These are phyloP conservation scores for Patiria miniata DNA, from an alignment of 35 echinoderm and acorn worm genomes.

Conservation along the genomic window DNA sequence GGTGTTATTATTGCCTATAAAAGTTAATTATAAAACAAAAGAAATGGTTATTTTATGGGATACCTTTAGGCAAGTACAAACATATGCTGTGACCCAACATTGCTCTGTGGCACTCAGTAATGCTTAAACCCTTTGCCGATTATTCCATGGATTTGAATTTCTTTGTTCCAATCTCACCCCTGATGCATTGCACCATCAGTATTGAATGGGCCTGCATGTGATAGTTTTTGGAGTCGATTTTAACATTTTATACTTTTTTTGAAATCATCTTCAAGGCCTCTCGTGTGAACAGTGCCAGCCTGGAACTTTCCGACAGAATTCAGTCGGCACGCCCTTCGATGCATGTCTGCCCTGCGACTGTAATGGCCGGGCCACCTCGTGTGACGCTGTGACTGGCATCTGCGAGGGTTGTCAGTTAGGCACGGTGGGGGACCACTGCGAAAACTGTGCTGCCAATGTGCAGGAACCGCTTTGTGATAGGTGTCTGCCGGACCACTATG, in stretches of 20 bases:
- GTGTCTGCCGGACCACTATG: slow-evolving; percentile 85
- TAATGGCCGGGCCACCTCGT: slow-evolving; percentile 58
- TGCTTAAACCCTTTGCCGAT: too few species aligned
- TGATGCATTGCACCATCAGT: too few species aligned
- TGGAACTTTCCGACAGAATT: slow-evolving; percentile 54
- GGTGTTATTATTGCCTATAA: too few species aligned
- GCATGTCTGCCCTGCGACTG: slow-evolving; percentile 73
- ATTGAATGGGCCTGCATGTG: too few species aligned
- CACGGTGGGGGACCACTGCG: slow-evolving; percentile 72
- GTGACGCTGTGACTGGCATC: slow-evolving; percentile 77
- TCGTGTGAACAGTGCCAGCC: slow-evolving; percentile 68
- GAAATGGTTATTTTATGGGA: too few species aligned
- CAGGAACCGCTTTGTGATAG: slow-evolving; percentile 59
- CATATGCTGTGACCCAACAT: too few species aligned
- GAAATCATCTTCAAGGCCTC: slow-evolving; percentile 43
- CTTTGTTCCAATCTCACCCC: too few species aligned
- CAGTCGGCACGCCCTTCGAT: slow-evolving; percentile 41
- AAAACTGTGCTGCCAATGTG: slow-evolving; percentile 73
- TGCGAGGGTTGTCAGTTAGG: slow-evolving; percentile 78
- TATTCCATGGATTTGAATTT: too few species aligned
- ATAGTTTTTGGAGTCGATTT: too few species aligned
- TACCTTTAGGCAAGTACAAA: too few species aligned
- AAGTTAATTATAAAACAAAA: too few species aligned
- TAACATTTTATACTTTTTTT: not conserved
- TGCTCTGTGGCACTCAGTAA: too few species aligned